A percentile compares a stretch with the other conserved stretches of the same genome.
Evolutionary conservation across 92 coral and sea anemone species (phyloP).

Genomic region (Phymanthus crucifer): DNA sequence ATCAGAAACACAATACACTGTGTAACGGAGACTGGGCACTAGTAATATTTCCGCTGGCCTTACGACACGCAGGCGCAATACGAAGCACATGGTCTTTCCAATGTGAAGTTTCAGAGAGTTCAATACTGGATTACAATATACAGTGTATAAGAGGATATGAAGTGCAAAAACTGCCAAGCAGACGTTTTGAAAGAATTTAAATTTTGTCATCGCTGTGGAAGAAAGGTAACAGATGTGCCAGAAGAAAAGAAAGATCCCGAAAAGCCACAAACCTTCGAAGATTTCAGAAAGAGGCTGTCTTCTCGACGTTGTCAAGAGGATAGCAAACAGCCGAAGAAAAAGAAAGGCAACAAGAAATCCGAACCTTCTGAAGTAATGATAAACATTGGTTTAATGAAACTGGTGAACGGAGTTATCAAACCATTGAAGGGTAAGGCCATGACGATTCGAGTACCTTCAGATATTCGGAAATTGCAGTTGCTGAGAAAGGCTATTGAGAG

Average conservation of each 20-base stretch:
- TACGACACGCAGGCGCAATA: conserved; percentile 32
- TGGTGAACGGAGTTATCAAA: conserved; percentile 6
- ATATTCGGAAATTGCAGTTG: conserved; percentile 28
- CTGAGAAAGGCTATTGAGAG: conserved; percentile 27
- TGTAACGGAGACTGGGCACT: neutral
- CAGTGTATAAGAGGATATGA: conserved; percentile 29
- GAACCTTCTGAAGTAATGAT: conserved; percentile 21
- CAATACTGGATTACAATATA: neutral
- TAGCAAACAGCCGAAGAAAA: conserved; percentile 23
- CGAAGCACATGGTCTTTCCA: conserved; percentile 22
- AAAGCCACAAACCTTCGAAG: conserved; percentile 35
- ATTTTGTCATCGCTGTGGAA: conserved; percentile 39
- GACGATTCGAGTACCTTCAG: conserved; percentile 29
- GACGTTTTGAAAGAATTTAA: conserved; percentile 39
- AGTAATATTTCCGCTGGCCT: conserved; percentile 9
- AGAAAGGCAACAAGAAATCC: conserved; percentile 24
- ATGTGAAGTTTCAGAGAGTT: conserved; percentile 21
- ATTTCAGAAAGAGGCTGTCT: conserved; percentile 24
- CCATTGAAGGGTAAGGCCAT: conserved; percentile 25
- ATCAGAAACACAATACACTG: neutral
- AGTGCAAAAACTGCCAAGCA: conserved; percentile 46
- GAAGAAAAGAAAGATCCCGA: conserved; percentile 29
- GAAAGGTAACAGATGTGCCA: conserved; percentile 24
- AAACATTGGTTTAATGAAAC: conserved; percentile 1
- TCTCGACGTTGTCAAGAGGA: conserved; percentile 8